phyloP scores from a whole-genome alignment of 2,888 invertebrate species.

The Lithophane socia region DNA sequence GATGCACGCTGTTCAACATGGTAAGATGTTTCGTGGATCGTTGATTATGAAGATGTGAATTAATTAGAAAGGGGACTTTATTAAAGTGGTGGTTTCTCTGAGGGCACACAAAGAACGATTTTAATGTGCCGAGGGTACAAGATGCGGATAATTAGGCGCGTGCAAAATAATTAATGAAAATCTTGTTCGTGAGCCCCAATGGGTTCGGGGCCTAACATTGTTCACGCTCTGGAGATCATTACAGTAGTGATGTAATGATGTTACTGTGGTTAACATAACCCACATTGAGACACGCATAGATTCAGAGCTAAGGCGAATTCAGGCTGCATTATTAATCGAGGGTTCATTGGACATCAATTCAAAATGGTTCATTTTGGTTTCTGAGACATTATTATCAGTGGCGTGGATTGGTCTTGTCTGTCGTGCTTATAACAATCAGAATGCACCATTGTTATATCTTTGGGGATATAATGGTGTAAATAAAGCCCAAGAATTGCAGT shows the following conservation, averaged over 20 bases:
- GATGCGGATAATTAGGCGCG: constrained; percentile 62
- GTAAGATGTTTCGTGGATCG: constrained; percentile 31
- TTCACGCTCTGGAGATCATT: constrained; percentile 55
- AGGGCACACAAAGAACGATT: constrained; percentile 47
- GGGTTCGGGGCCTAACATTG: constrained; percentile 52
- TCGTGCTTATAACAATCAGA: background rate
- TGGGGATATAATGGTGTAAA: too few relatives aligned
- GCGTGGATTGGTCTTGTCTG: background rate
- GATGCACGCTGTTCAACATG: constrained; percentile 26
- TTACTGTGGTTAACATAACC: constrained; percentile 58
- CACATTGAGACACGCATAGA: constrained; percentile 54
- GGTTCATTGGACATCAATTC: constrained; percentile 31
- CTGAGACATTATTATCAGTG: background rate
- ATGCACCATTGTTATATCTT: too few relatives aligned
- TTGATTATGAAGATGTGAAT: constrained; percentile 51
- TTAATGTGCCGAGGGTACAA: constrained; percentile 45
- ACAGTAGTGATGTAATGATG: constrained; percentile 55
- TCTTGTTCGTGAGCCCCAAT: constrained; percentile 45
- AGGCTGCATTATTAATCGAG: constrained; percentile 60
- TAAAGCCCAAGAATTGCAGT: too few relatives aligned
- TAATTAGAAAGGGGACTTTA: constrained; percentile 46
- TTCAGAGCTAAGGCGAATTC: constrained; percentile 22
- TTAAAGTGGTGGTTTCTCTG: constrained; percentile 40
- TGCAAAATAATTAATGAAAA: constrained; percentile 65
- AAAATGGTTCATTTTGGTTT: constrained; percentile 6